These are phyloP conservation scores for Cyclargus thomasi DNA, from an alignment of 1,140 invertebrate species.

Conservation along the genomic window DNA sequence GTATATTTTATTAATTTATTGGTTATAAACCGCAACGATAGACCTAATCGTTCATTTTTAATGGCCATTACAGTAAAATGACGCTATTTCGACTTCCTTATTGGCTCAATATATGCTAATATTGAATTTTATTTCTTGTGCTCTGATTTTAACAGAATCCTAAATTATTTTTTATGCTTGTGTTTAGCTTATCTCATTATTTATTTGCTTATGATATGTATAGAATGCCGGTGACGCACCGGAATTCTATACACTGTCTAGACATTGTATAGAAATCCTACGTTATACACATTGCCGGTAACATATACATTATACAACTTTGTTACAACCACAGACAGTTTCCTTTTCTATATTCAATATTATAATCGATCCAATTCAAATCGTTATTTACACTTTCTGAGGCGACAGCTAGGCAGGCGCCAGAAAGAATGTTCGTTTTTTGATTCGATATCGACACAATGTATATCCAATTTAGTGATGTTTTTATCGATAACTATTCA, in stretches of 20 bases:
- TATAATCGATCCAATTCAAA: too few relatives aligned
- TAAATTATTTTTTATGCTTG: too few relatives aligned
- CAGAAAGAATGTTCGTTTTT: slow-evolving; percentile 28
- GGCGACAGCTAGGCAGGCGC: slow-evolving; percentile 21
- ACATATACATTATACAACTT: too few relatives aligned
- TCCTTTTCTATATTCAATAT: too few relatives aligned
- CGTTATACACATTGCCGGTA: too few relatives aligned
- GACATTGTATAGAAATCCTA: too few relatives aligned
- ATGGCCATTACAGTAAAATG: not conserved
- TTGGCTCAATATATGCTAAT: not conserved
- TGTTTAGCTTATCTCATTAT: too few relatives aligned
- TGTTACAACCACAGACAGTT: too few relatives aligned
- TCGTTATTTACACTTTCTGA: not conserved
- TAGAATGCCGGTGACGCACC: too few relatives aligned
- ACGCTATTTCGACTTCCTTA: not conserved
- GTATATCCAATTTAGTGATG: slow-evolving; percentile 11
- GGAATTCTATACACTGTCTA: too few relatives aligned
- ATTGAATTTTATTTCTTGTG: not conserved
- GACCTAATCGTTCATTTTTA: not conserved
- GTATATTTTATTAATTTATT: slow-evolving; percentile 8
- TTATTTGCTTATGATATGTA: too few relatives aligned
- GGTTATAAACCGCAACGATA: not conserved
- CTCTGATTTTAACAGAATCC: not conserved
- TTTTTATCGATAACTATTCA: not conserved
- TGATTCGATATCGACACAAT: slow-evolving; percentile 5